These are phyloP conservation scores for Sepiola atlantica DNA, from an alignment of 2,888 invertebrate genomes.

Conservation along the genomic window DNA sequence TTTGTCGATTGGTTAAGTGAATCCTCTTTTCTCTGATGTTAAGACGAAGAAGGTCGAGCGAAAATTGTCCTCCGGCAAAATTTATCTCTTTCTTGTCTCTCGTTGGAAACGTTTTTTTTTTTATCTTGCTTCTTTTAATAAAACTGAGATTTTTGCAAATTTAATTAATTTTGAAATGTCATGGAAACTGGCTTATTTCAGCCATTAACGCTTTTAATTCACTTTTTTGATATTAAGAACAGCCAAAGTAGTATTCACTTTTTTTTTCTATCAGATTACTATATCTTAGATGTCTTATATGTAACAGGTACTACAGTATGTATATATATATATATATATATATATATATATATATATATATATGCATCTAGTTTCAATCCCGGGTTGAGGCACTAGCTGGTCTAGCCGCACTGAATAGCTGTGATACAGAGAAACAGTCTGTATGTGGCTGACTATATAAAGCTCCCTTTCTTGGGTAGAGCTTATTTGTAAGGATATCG, in stretches of 20 bases:
- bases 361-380: no score
- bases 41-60: not conserved
- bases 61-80: not conserved
- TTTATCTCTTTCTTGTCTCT: no score
- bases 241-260: not conserved
- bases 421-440: no score
- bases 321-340: no score
- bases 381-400: no score
- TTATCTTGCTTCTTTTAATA: not conserved
- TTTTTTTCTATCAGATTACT: not conserved
- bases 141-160: not conserved
- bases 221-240: not conserved
- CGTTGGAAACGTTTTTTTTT: not conserved
- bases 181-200: not conserved
- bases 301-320: not conserved
- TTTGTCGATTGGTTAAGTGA: not conserved
- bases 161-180: not conserved
- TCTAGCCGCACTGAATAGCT: no score
- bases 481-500: no score
- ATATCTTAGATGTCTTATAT: not conserved
- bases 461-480: no score
- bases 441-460: no score
- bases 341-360: no score
- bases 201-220: not conserved
- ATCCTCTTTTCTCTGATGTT: not conserved